phyloP scores from a whole-genome alignment of 2,797 vertebrate species.

The Babyrousa celebensis region DNA sequence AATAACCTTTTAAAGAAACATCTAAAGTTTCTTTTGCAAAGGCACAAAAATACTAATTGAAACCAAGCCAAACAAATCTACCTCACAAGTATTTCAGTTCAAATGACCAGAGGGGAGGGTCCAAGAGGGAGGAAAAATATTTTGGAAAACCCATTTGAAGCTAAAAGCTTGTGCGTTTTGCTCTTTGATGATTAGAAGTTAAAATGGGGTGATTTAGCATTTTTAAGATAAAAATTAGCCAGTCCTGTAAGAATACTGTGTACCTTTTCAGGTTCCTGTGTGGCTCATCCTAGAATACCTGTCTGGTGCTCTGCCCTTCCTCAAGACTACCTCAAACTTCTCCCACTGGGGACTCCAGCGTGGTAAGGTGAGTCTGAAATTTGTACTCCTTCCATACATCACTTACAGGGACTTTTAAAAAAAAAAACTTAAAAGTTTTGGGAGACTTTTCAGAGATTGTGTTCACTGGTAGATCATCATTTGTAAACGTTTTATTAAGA shows the following conservation, averaged over 20 bases:
- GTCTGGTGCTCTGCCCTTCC: background rate
- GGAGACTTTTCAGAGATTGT: background rate
- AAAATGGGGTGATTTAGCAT: background rate
- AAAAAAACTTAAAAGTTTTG: background rate
- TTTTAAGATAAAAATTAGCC: slow-evolving; percentile 34
- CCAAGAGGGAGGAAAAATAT: background rate
- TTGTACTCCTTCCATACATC: background rate
- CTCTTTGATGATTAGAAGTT: background rate
- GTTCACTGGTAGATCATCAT: background rate
- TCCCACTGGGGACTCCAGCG: background rate
- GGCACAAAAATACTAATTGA: slow-evolving; percentile 54
- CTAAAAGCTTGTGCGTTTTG: slow-evolving; percentile 20
- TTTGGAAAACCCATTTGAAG: slow-evolving; percentile 20
- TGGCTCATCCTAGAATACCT: background rate
- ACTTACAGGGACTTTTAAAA: background rate
- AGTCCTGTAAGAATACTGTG: slow-evolving; percentile 20
- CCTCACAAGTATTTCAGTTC: background rate
- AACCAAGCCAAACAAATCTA: slow-evolving; percentile 51
- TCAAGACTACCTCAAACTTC: slow-evolving; percentile 48
- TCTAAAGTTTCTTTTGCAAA: slow-evolving; percentile 56
- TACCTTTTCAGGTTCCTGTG: slow-evolving; percentile 68
- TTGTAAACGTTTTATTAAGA: background rate
- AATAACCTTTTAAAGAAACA: slow-evolving; percentile 56
- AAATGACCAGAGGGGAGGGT: background rate
- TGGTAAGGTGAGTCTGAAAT: slow-evolving; percentile 39